Evolutionary conservation across 2,888 invertebrate species (phyloP).

Genomic region (Oxyteleia sp.): DNA sequence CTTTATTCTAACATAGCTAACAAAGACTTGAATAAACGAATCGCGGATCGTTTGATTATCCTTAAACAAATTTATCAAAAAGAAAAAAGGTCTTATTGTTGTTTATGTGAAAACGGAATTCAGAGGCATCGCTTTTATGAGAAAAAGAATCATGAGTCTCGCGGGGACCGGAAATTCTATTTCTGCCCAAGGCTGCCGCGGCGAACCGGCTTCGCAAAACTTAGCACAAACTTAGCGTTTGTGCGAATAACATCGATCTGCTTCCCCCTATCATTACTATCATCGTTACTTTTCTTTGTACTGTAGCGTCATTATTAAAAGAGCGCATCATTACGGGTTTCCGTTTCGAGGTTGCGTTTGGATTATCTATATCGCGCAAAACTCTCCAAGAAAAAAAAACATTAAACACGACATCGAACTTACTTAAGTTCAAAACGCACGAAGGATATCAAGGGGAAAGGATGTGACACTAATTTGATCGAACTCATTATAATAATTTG

Average conservation of each 20-base stretch:
- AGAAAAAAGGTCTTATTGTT: constrained; percentile 21
- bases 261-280: constrained; percentile 72
- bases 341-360: constrained; percentile 41
- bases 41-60: constrained; percentile 17
- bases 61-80: not conserved
- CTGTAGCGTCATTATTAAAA: constrained; percentile 70
- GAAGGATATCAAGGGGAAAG: too few species aligned
- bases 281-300: constrained; percentile 69
- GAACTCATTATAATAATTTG: too few species aligned
- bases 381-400: too few species aligned
- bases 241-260: constrained; percentile 76
- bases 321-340: constrained; percentile 72
- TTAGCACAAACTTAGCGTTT: constrained; percentile 75
- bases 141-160: constrained; percentile 52
- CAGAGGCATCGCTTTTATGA: constrained; percentile 26
- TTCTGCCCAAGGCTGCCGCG: constrained; percentile 70
- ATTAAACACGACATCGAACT: too few species aligned
- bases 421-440: too few species aligned
- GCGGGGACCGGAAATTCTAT: constrained; percentile 76
- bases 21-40: not conserved
- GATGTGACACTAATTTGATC: too few species aligned
- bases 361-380: too few species aligned
- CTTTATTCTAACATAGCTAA: not conserved
- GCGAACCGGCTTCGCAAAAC: constrained; percentile 69
- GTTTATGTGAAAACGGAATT: constrained; percentile 38